Base-by-base conservation (phyloP, 2,888 invertebrate species). In the Cerastis rubricosa region DNA sequence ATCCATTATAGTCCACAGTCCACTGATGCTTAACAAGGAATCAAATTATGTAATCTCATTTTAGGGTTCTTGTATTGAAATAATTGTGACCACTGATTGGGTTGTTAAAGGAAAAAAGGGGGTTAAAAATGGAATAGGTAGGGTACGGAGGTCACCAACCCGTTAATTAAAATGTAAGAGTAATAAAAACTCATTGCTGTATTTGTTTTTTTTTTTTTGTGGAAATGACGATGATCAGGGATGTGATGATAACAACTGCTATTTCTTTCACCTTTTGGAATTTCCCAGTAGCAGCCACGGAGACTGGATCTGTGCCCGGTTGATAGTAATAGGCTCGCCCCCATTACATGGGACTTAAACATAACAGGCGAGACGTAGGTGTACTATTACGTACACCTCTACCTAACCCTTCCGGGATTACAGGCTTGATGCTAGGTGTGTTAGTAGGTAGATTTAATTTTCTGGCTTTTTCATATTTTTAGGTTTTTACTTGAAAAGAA, bases 31-130 rank as follows among this genome's bases (percentile, higher is more conserved):
- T 78, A 83, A 80, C 78, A 59, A 83, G 81, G 83, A 87, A 84
- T 85, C 84, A 87, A 88, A 89, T 88, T 87, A 81, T 75, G 83
- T 85, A 80, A 81, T 79, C 75, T 74, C 76, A 78, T 74, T 83
- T 79, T 83, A 63, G 84, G 74, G 86, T 71, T 12, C 47, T 78
- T 76, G 11, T 74, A 45, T 83, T 72, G 43, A 73, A 82, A 61
- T 85, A 71, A 78, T 71, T 78, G 70, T 72, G 63, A 49, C 61
- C 67, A 71, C 66, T 74, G 83, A 84, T 83, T 86, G 69, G 74
- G 69, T 66, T 68, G 63, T 71, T 63, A 69, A 68, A 64, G 19
- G 25, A 71, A 57, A 5, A 73, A 76, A 73, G 63, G 59, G 70
- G 5, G 1, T 29, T 64, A 63, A 61, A 82, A 72, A 72, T 11